phyloP scores from a whole-genome alignment of 2,888 invertebrate species.

The Oxystoma pomonae region DNA sequence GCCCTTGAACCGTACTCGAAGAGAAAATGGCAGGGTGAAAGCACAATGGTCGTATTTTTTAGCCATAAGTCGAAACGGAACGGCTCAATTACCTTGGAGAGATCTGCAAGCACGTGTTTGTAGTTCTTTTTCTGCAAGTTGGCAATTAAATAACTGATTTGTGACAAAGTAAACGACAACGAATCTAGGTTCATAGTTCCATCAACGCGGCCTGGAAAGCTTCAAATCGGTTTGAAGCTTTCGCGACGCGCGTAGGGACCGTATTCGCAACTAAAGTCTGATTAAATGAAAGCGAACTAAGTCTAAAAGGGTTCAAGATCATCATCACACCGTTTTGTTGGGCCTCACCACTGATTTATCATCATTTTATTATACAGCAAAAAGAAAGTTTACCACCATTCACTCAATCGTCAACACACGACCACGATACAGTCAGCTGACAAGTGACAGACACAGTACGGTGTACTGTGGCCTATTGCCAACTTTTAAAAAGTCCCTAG shows the following conservation, averaged over 20 bases:
- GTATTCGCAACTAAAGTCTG: conserved; percentile 46
- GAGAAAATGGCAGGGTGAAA: too few species aligned
- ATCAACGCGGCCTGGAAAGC: conserved; percentile 81
- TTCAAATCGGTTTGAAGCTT: conserved; percentile 93
- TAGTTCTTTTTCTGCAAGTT: conserved; percentile 95
- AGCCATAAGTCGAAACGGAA: too few species aligned
- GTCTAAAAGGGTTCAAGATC: conserved; percentile 49
- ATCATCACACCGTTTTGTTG: conserved; percentile 45
- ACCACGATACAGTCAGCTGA: too few species aligned
- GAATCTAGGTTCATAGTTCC: conserved; percentile 99
- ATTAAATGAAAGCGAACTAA: conserved; percentile 43
- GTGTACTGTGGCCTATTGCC: too few species aligned
- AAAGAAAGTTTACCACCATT: too few species aligned
- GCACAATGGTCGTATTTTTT: too few species aligned
- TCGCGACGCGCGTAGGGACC: conserved; percentile 74
- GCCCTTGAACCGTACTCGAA: too few species aligned
- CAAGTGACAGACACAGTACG: too few species aligned
- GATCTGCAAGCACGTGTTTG: conserved; percentile 83
- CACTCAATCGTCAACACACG: too few species aligned
- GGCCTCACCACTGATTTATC: not conserved
- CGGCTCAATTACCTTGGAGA: conserved; percentile 81
- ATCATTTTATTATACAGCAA: too few species aligned
- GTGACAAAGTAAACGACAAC: conserved; percentile 97
- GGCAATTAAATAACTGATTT: conserved; percentile 96
- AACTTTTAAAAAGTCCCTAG: too few species aligned